Percentiles rank a stretch among this genome's conserved stretches.
Evolutionary conservation across 2,113 vertebrate genomes (phyloP).

Genomic region (Elgaria multicarinata): DNA sequence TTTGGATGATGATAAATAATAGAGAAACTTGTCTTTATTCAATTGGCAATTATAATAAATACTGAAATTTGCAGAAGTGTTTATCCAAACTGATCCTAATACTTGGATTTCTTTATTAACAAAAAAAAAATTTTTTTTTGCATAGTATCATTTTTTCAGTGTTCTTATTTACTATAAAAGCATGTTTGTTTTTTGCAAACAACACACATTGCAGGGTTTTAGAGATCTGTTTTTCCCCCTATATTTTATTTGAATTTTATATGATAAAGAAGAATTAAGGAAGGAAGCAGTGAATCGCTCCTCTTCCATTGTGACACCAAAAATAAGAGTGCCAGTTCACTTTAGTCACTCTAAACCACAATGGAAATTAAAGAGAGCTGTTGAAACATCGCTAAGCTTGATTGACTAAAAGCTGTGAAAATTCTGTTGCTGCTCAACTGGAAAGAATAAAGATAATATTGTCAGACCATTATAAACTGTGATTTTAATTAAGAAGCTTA

Average conservation of each 20-base stretch:
- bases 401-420: slow-evolving; percentile 82
- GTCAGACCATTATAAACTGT: slow-evolving; percentile 81
- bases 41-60: neutral
- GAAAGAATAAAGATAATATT: slow-evolving; percentile 85
- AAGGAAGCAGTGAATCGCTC: slow-evolving; percentile 53
- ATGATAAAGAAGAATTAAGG: slow-evolving; percentile 34
- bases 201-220: slow-evolving; percentile 28
- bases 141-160: neutral
- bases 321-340: slow-evolving; percentile 66
- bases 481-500: slow-evolving; percentile 87
- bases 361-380: slow-evolving; percentile 72
- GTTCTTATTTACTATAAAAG: neutral
- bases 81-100: neutral
- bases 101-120: neutral
- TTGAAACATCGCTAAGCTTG: slow-evolving; percentile 76
- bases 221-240: slow-evolving; percentile 50
- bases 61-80: neutral
- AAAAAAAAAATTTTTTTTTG: neutral
- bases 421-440: slow-evolving; percentile 80
- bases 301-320: slow-evolving; percentile 48
- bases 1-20: neutral
- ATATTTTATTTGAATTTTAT: slow-evolving; percentile 63
- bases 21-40: neutral
- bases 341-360: slow-evolving; percentile 66
- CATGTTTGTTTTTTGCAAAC: neutral